Evolutionary conservation across 2,888 invertebrate genomes (phyloP), one percentile per base, ranked within the genome.

Genomic region (Molorchus minor): DNA sequence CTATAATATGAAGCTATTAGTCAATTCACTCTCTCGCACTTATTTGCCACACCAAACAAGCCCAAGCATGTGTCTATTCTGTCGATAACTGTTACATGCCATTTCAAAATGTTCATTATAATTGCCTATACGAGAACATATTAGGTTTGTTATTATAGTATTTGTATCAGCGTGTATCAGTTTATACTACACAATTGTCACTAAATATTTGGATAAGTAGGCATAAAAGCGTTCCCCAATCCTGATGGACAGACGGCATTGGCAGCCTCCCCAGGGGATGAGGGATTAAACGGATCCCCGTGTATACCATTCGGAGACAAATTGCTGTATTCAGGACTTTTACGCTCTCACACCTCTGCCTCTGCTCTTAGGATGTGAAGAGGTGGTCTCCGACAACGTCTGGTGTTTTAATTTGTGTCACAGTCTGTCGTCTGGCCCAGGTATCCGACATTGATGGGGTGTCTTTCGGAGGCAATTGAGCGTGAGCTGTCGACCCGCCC

Each of bases 391-490:
- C 43, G 41, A 21, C 15, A 19, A 19, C 8, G 16, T 51, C 25
- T 13, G 38, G 25, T 29, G 12, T 29, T 49, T 29, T 63, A 7
- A 19, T 29, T 20, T 20, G 13, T 15, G 44, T 70, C 69, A 68
- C 70, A 65, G 53, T 71, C 70, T 70, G 47, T 40, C 16, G 17
- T 17, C 20, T 17, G 12, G 36, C 15, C 58, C 68, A 70, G 70
- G 67, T 70, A 62, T 43, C 54, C 29, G 49, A 56, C 56, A 67
- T 64, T 63, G 65, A 64, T 64, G 65, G 67, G 71, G 63, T 64
- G 67, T 68, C 69, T 73, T 78, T 76, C 72, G 70, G 69, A 65
- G 75, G 77, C 77, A 78, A 79, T 79, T 79, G 79, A 78, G 77
- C 78, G 76, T 77, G 75, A 75, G 69, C 67, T 68, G 67, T 67